Evolutionary conservation across 2,797 vertebrate genomes (phyloP).

Genomic region (Enteromius argenteus): DNA sequence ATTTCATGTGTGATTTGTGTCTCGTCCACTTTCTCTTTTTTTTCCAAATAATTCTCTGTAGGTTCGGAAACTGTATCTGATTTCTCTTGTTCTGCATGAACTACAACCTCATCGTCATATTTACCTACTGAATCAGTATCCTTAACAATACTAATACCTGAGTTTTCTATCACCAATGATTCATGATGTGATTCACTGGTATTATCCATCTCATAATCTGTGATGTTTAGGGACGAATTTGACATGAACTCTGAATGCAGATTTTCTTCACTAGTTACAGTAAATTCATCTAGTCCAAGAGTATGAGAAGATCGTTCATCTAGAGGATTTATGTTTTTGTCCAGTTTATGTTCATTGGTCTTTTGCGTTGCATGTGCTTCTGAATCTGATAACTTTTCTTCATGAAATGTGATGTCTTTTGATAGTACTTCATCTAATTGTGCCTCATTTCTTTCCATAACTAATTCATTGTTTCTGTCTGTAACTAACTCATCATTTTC

Average conservation of each 20-base stretch:
- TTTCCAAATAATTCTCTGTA: constrained; percentile 11
- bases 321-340: background rate
- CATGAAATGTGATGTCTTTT: constrained; percentile 2
- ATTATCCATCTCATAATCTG: background rate
- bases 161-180: constrained; percentile 2
- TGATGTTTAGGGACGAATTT: background rate
- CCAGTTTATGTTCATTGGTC: background rate
- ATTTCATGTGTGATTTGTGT: background rate
- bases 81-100: constrained; percentile 2
- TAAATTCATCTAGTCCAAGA: background rate
- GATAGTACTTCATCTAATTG: background rate
- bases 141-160: background rate
- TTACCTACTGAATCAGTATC: background rate
- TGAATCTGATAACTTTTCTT: constrained; percentile 6
- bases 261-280: background rate
- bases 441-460: background rate
- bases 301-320: background rate
- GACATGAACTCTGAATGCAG: background rate
- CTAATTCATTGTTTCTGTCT: background rate
- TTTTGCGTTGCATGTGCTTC: background rate
- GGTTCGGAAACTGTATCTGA: background rate
- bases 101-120: background rate
- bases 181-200: background rate
- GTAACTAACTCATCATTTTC: constrained; percentile 17
- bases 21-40: constrained; percentile 1